Base-by-base conservation (phyloP, 2,888 invertebrate genomes). In the Acleris emargana region DNA sequence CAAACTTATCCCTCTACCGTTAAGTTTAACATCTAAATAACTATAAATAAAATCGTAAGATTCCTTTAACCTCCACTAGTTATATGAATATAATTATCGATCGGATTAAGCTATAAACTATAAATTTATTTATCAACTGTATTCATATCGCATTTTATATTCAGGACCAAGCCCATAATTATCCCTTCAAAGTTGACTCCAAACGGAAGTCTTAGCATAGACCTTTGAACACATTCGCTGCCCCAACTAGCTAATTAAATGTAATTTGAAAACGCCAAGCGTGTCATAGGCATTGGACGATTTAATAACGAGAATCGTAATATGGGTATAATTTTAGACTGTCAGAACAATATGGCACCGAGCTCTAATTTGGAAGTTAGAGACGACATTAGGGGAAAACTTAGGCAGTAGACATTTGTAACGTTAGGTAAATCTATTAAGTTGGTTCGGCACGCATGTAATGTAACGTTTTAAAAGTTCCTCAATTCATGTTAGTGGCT, bases 311-410 rank as follows among this genome's bases (percentile, higher is more conserved):
- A 76, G 81, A 80, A 72, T 73, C 77, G 75, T 78, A 77, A 77
- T 80, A 80, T 83, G 80, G 80, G 77, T 82, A 87, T 89, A 89
- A 89, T 88, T 89, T 89, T 91, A 86, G 82, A 84, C 88, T 88
- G 91, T 92, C 89, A 87, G 79, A 74, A 74, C 90, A 89, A 89
- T 74, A 88, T 91, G 91, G 81, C 84, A 87, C 86, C 73, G 5
- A 71, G 71, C 71, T 78, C 79, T 80, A 79, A 76, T 82, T 82
- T 76, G 76, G 79, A 88, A 89, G 88, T 84, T 82, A 83, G 76
- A 80, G 82, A 81, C 86, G 84, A 83, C 87, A 88, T 87, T 83
- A 83, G 84, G 89, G 89, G 86, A 81, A 60, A 83, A 81, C 79
- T 81, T 77, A 75, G 80, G 73, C 79, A 74, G 73, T 77, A 74